Conservation (phyloP, 2,797 vertebrate genomes). For the Vultur gryphus region DNA sequence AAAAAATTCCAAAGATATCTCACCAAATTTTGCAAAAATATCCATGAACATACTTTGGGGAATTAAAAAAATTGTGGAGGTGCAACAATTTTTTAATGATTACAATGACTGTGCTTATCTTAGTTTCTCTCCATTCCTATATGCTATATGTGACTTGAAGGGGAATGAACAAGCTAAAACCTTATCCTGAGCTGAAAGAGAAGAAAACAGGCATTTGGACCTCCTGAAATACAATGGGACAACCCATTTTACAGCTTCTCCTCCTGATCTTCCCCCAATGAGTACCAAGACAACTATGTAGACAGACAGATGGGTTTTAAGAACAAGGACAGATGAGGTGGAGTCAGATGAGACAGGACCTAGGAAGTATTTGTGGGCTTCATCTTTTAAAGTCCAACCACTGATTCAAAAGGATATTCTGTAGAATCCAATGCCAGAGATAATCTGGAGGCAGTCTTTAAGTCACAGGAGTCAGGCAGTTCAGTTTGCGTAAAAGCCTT, state of each 20-base stretch:
- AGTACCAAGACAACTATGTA: neutral
- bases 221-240: neutral
- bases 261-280: neutral
- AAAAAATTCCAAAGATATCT: neutral
- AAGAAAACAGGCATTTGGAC: neutral
- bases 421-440: neutral
- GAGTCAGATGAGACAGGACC: neutral
- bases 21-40: neutral
- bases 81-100: neutral
- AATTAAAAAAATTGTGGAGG: neutral
- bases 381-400: neutral
- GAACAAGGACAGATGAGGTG: neutral
- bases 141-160: neutral
- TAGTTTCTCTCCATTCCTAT: neutral
- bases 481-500: neutral
- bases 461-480: neutral
- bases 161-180: neutral
- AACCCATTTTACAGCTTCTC: neutral
- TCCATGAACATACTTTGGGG: neutral
- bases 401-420: neutral
- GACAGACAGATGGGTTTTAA: neutral
- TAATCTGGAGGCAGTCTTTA: neutral
- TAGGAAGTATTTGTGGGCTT: neutral
- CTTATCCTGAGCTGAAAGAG: neutral
- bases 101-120: neutral